phyloP scores from a whole-genome alignment of 2,888 invertebrate genomes.

The Margaritifera margaritifera region DNA sequence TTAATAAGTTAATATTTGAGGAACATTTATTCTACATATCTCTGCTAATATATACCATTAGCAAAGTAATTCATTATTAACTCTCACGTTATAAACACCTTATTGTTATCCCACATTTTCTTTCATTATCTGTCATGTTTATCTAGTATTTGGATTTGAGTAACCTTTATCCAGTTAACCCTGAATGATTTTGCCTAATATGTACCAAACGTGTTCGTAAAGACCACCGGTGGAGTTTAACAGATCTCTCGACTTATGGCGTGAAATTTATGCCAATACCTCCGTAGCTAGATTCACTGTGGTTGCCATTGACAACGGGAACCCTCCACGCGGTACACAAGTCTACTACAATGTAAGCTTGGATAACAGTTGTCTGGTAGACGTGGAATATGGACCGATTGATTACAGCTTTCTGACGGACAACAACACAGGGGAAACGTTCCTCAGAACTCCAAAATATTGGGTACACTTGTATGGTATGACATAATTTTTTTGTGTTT shows the following conservation, averaged over 20 bases:
- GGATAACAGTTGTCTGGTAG: conserved; percentile 52
- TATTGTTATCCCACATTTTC: too few species aligned
- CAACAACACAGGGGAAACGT: conserved; percentile 35
- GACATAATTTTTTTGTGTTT: neutral
- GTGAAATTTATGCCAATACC: conserved; percentile 34
- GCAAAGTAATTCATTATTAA: too few species aligned
- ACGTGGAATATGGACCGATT: conserved; percentile 36
- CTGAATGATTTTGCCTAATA: neutral
- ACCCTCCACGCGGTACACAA: conserved; percentile 43
- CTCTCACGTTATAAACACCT: too few species aligned
- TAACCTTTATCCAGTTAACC: too few species aligned
- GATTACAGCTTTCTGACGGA: conserved; percentile 30
- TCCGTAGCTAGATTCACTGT: conserved; percentile 35
- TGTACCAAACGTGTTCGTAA: neutral
- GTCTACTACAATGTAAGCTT: conserved; percentile 36
- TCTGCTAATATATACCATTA: neutral
- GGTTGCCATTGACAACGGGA: conserved; percentile 44
- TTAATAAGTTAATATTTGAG: conserved; percentile 11
- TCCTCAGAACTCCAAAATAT: conserved; percentile 45
- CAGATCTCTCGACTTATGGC: conserved; percentile 28
- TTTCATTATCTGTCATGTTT: too few species aligned
- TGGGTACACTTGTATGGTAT: conserved; percentile 44
- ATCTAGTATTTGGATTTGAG: too few species aligned
- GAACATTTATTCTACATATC: neutral
- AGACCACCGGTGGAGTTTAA: conserved; percentile 34